These are phyloP conservation scores for Leptopilina drosophilae DNA, from an alignment of 2,888 invertebrate species.

Conservation along the genomic window DNA sequence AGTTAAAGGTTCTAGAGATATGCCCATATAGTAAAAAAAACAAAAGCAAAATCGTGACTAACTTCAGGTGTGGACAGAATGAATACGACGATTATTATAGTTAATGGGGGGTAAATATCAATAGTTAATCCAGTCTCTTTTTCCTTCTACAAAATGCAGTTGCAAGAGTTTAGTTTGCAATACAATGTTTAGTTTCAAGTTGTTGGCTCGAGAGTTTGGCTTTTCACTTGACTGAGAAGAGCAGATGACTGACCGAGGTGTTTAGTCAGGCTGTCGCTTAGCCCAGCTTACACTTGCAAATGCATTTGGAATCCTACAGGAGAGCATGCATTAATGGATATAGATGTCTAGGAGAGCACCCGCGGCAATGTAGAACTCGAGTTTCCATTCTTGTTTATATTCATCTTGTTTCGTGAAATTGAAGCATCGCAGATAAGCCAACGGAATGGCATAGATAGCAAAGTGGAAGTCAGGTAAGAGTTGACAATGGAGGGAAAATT, in stretches of 20 bases:
- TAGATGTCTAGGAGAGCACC: constrained; percentile 46
- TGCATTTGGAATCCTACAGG: constrained; percentile 62
- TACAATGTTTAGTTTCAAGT: constrained; percentile 3
- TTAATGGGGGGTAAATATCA: too few species aligned
- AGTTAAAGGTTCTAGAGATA: too few species aligned
- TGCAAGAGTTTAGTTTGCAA: neutral
- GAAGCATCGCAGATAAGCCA: constrained; percentile 32
- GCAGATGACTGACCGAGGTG: constrained; percentile 19
- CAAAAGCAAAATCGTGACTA: too few species aligned
- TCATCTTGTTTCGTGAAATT: constrained; percentile 47
- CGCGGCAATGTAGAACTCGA: neutral
- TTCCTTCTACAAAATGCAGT: too few species aligned
- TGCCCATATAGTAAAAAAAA: too few species aligned
- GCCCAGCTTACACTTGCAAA: constrained; percentile 70
- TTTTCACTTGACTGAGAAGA: constrained; percentile 22
- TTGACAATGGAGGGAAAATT: constrained; percentile 46
- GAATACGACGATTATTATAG: too few species aligned
- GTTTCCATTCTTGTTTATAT: constrained; percentile 61
- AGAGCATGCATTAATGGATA: constrained; percentile 62
- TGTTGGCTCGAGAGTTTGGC: constrained; percentile 18
- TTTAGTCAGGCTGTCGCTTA: constrained; percentile 8
- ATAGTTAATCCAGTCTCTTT: too few species aligned
- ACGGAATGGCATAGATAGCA: neutral
- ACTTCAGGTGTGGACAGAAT: too few species aligned
- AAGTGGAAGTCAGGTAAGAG: neutral